Conservation (phyloP, 2,797 vertebrate genomes). For the Cynopterus sphinx region DNA sequence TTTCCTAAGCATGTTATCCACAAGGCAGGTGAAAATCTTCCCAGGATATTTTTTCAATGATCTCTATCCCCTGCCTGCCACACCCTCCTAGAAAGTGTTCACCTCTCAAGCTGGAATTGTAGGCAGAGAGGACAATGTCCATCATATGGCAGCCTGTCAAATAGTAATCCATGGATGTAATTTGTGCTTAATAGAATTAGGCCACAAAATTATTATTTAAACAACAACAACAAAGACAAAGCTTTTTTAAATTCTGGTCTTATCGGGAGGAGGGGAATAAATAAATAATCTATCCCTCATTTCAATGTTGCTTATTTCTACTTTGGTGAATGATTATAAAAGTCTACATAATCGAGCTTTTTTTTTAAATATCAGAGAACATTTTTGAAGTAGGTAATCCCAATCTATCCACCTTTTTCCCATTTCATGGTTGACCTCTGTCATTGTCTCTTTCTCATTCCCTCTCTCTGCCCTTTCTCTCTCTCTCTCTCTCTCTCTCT, state of each 20-base stretch:
- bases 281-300: neutral
- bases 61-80: neutral
- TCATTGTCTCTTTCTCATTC: no score
- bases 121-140: neutral
- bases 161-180: neutral
- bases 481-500: no score
- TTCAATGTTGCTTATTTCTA: constrained; percentile 49
- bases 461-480: no score
- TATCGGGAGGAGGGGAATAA: neutral
- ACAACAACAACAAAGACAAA: neutral
- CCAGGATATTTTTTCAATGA: neutral
- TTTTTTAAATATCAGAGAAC: neutral
- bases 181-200: neutral
- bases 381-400: neutral
- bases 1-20: constrained; percentile 12
- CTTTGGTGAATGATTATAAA: constrained; percentile 37
- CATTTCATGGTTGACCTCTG: neutral
- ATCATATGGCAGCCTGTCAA: neutral
- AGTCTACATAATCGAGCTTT: neutral
- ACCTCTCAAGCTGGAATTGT: neutral
- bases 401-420: neutral
- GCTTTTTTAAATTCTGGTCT: neutral
- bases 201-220: constrained; percentile 8
- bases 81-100: neutral
- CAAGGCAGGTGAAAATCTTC: neutral